phyloP scores from a whole-genome alignment of 2,888 invertebrate species.

The Thysanoteuthis rhombus region DNA sequence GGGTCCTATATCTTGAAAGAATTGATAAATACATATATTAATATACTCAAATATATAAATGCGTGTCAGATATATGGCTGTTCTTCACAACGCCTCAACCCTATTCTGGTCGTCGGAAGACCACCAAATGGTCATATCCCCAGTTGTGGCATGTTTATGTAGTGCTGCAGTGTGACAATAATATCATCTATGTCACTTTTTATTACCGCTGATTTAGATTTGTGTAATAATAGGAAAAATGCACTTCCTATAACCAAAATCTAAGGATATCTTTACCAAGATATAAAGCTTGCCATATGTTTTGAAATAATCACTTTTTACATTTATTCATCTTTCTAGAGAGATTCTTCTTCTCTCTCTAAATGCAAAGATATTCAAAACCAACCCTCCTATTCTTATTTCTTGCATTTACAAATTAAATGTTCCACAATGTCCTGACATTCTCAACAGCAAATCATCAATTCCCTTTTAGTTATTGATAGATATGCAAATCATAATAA shows the following conservation, averaged over 20 bases:
- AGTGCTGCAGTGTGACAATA: not conserved
- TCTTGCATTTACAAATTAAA: slow-evolving; percentile 12
- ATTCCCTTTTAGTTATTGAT: too few species aligned
- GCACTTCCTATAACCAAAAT: slow-evolving; percentile 12
- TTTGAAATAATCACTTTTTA: not conserved
- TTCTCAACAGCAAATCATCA: not conserved
- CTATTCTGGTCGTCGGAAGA: not conserved
- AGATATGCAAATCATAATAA: too few species aligned
- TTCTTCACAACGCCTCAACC: not conserved
- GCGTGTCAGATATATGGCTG: not conserved
- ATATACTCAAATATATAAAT: not conserved
- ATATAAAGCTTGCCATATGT: not conserved
- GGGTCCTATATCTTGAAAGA: not conserved
- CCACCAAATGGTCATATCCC: not conserved
- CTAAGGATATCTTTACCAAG: not conserved
- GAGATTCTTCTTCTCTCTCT: not conserved
- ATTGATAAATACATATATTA: not conserved
- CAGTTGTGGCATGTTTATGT: not conserved
- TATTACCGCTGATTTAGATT: not conserved
- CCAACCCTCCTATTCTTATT: not conserved
- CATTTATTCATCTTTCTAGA: not conserved
- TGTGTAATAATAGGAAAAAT: slow-evolving; percentile 1
- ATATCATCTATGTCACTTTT: not conserved
- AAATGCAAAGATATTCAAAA: not conserved
- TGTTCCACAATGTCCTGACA: not conserved